Evolutionary conservation across 2,888 invertebrate species (phyloP).

Genomic region (Torymus texanus): DNA sequence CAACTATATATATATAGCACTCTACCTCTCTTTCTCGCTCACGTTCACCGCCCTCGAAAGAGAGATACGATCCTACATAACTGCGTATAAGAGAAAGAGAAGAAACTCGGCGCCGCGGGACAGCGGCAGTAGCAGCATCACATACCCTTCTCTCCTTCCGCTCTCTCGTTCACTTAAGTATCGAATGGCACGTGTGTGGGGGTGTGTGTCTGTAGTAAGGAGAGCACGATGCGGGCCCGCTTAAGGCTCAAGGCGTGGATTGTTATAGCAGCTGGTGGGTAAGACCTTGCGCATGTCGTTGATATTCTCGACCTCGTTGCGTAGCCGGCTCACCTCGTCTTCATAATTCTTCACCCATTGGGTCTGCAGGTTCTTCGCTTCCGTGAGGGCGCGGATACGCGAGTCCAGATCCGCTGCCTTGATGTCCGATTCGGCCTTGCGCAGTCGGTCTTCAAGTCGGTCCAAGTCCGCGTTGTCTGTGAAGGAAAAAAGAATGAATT

Average conservation of each 20-base stretch:
- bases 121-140: not conserved
- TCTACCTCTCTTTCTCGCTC: not conserved
- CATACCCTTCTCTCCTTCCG: not conserved
- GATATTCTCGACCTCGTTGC: constrained; percentile 88
- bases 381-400: constrained; percentile 84
- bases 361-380: constrained; percentile 77
- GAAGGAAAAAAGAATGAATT: not conserved
- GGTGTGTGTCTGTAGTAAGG: not conserved
- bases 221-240: constrained; percentile 2
- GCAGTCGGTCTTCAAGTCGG: constrained; percentile 81
- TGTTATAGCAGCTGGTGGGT: constrained; percentile 88
- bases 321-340: constrained; percentile 83
- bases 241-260: constrained; percentile 84
- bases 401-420: constrained; percentile 85
- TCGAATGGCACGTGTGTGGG: constrained; percentile 35
- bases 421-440: constrained; percentile 83
- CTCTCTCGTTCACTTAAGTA: constrained; percentile 25
- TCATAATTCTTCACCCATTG: constrained; percentile 88
- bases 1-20: not conserved
- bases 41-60: not conserved
- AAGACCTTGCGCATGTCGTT: constrained; percentile 87
- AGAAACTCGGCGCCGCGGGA: not conserved
- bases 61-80: not conserved
- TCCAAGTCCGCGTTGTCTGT: constrained; percentile 81
- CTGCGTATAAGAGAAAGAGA: too few species aligned